These are phyloP conservation scores for Anhinga rufa DNA, from an alignment of 2,113 vertebrate species.

Conservation along the genomic window DNA sequence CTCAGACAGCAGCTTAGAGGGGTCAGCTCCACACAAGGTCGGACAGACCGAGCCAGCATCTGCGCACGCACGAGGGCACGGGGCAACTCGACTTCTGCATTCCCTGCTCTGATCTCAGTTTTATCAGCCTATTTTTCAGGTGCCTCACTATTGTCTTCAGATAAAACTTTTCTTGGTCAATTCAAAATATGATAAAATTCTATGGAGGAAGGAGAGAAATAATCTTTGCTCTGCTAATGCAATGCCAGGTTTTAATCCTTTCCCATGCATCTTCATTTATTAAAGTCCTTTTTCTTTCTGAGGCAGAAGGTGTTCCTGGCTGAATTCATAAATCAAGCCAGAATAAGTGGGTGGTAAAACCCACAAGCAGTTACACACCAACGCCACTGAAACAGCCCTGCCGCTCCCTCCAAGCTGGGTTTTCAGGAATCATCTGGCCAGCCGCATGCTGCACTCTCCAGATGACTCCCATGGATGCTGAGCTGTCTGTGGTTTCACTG, in stretches of 20 bases:
- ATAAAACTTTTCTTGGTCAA: background rate
- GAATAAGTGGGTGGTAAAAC: background rate
- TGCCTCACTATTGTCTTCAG: background rate
- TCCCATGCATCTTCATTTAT: background rate
- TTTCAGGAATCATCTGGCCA: background rate
- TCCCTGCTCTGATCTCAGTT: background rate
- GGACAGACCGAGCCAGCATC: accelerated
- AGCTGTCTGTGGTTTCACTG: background rate
- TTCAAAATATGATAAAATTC: background rate
- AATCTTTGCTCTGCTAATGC: background rate
- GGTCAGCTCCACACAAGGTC: background rate
- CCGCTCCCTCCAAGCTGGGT: background rate
- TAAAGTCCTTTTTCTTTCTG: background rate
- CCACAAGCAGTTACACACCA: background rate
- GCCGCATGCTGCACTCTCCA: background rate
- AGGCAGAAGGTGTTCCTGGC: background rate
- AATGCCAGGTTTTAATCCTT: background rate
- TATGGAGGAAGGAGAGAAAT: background rate
- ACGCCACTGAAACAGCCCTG: background rate
- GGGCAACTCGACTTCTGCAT: background rate
- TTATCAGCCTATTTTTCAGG: background rate
- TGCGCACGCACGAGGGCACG: accelerated
- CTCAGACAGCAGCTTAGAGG: background rate
- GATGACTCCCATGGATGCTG: background rate
- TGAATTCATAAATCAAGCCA: background rate